phyloP scores from a whole-genome alignment of 2,113 vertebrate genomes.

The Furnarius figulus region DNA sequence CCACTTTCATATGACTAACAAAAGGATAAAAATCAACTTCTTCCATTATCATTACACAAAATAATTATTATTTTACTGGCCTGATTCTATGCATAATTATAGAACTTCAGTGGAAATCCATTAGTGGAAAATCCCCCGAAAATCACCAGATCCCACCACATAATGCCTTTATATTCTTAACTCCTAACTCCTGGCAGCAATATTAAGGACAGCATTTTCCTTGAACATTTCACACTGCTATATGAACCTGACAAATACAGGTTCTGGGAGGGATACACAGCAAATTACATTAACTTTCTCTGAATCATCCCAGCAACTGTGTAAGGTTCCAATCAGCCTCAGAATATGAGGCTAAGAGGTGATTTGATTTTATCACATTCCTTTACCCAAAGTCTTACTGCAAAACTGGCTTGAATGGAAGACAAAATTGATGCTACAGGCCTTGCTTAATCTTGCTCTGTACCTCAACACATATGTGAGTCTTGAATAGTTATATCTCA shows the following conservation, averaged over 20 bases:
- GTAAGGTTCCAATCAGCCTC: constrained; percentile 13
- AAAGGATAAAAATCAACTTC: background rate
- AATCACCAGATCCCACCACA: background rate
- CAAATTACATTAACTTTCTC: constrained; percentile 52
- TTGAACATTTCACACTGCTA: background rate
- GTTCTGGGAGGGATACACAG: constrained; percentile 11
- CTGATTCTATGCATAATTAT: background rate
- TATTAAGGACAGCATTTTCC: background rate
- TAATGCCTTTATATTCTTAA: background rate
- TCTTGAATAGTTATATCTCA: constrained; percentile 2
- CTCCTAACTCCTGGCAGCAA: background rate
- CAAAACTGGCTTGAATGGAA: constrained; percentile 16
- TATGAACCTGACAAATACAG: background rate
- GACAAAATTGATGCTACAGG: constrained; percentile 16
- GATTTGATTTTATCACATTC: constrained; percentile 48
- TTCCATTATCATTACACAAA: background rate
- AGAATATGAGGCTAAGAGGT: constrained; percentile 29
- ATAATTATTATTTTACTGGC: background rate
- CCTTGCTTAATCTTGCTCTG: constrained; percentile 2
- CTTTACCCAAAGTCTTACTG: background rate
- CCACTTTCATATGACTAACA: background rate
- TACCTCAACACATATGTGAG: background rate
- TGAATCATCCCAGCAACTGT: constrained; percentile 30
- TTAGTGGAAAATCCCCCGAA: background rate
- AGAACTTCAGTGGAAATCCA: background rate